phyloP scores from a whole-genome alignment of 2,113 vertebrate species.

The Gymnorhina tibicen region DNA sequence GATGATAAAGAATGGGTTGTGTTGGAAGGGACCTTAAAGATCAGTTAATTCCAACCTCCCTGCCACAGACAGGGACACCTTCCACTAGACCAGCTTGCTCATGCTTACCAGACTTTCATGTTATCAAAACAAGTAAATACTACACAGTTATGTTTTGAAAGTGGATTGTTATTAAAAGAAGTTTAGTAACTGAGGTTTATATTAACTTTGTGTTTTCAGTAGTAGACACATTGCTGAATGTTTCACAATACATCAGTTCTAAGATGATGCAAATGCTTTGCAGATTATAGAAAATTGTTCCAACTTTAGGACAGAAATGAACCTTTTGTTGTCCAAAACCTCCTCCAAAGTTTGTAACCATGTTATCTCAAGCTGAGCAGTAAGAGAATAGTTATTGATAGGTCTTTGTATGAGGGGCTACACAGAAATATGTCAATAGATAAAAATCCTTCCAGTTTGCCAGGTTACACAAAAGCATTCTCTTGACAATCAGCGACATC shows the following conservation, averaged over 20 bases:
- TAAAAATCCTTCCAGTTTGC: background rate
- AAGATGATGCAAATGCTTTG: background rate
- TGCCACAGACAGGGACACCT: background rate
- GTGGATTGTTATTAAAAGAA: background rate
- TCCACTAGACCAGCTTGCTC: background rate
- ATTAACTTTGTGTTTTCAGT: background rate
- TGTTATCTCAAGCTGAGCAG: background rate
- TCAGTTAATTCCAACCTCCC: background rate
- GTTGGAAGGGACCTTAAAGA: background rate
- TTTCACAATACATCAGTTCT: background rate
- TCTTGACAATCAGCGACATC: background rate
- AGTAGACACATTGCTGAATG: background rate
- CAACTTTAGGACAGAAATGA: background rate
- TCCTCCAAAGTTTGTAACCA: background rate
- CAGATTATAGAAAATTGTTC: background rate
- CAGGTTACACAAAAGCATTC: background rate
- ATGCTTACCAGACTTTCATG: background rate
- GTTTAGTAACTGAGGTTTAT: background rate
- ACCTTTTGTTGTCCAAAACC: background rate
- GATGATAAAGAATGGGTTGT: background rate
- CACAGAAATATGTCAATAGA: background rate
- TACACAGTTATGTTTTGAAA: background rate
- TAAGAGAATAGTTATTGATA: background rate
- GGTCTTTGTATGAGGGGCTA: background rate
- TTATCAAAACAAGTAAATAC: background rate